Evolutionary conservation across 2,797 vertebrate species (phyloP).

Genomic region (Enteromius argenteus): DNA sequence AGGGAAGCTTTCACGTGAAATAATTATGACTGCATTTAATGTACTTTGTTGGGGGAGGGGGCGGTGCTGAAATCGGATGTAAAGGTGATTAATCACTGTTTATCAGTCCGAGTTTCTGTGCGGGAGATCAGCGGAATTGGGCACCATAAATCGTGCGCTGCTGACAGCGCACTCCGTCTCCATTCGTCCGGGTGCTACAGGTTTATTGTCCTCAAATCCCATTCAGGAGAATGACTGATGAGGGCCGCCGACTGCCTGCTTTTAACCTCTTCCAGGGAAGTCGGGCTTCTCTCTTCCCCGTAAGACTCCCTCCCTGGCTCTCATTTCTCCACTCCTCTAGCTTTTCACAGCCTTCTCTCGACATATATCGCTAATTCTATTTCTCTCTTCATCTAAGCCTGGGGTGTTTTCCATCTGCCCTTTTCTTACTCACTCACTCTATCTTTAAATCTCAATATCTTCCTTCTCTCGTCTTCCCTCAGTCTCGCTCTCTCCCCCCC

Average conservation of each 20-base stretch:
- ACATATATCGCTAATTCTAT: constrained; percentile 41
- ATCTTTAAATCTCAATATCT: constrained; percentile 52
- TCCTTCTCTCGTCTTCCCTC: constrained; percentile 31
- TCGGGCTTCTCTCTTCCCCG: constrained; percentile 56
- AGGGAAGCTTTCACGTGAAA: constrained; percentile 71
- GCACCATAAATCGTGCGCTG: constrained; percentile 82
- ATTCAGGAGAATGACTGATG: constrained; percentile 87
- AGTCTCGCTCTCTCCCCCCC: constrained; percentile 42
- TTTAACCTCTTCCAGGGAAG: constrained; percentile 69
- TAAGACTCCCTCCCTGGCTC: constrained; percentile 37
- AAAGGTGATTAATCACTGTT: constrained; percentile 88
- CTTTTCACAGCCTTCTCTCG: constrained; percentile 23
- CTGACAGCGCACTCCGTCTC: constrained; percentile 85
- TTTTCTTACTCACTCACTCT: constrained; percentile 44
- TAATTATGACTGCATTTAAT: constrained; percentile 82
- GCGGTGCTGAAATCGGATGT: constrained; percentile 80
- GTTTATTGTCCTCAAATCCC: constrained; percentile 88
- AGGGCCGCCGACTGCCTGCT: constrained; percentile 69
- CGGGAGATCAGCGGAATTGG: constrained; percentile 85
- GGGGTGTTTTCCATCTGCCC: constrained; percentile 54
- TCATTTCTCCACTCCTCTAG: constrained; percentile 34
- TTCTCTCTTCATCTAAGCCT: constrained; percentile 51
- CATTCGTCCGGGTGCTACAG: constrained; percentile 86
- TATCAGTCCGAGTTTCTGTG: constrained; percentile 85
- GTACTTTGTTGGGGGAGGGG: constrained; percentile 74